Percentiles rank a stretch among this genome's conserved stretches.
Conservation (phyloP, 2,113 vertebrate genomes). For the Leucosticte australis region DNA sequence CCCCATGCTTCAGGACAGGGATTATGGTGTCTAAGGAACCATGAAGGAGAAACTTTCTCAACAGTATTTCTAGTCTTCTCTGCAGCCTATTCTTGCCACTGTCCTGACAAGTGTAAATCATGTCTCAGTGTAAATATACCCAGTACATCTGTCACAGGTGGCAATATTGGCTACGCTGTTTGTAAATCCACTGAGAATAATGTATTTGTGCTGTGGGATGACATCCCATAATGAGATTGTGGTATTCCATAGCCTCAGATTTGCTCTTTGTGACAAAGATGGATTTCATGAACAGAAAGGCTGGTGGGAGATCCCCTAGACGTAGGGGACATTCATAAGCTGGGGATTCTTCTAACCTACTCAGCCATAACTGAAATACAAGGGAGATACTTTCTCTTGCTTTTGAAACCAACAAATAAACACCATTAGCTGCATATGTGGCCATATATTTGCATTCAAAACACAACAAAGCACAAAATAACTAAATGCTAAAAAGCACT, state of each 20-base stretch:
- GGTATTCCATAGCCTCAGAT: conserved; percentile 54
- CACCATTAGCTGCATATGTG: conserved; percentile 16
- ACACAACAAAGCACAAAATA: not conserved
- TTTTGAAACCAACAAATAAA: not conserved
- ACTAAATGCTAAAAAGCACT: not conserved
- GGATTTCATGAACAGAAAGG: conserved; percentile 38
- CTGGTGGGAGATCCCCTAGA: not conserved
- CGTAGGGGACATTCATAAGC: not conserved
- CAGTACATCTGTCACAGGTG: conserved; percentile 42
- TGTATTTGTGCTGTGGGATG: conserved; percentile 56
- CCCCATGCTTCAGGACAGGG: not conserved
- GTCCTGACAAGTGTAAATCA: conserved; percentile 56
- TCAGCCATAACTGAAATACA: not conserved
- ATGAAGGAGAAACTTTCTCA: conserved; percentile 57
- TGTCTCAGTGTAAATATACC: not conserved
- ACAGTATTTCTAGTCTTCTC: conserved; percentile 30
- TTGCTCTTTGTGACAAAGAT: conserved; percentile 67
- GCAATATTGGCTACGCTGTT: not conserved
- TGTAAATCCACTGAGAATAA: conserved; percentile 68
- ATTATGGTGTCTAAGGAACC: conserved; percentile 56
- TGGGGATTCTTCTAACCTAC: not conserved
- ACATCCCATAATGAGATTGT: conserved; percentile 68
- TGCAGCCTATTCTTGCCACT: not conserved
- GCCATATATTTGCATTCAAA: not conserved
- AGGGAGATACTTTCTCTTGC: not conserved